phyloP scores from a whole-genome alignment of 2,113 vertebrate genomes.

The Pelmatolapia mariae region DNA sequence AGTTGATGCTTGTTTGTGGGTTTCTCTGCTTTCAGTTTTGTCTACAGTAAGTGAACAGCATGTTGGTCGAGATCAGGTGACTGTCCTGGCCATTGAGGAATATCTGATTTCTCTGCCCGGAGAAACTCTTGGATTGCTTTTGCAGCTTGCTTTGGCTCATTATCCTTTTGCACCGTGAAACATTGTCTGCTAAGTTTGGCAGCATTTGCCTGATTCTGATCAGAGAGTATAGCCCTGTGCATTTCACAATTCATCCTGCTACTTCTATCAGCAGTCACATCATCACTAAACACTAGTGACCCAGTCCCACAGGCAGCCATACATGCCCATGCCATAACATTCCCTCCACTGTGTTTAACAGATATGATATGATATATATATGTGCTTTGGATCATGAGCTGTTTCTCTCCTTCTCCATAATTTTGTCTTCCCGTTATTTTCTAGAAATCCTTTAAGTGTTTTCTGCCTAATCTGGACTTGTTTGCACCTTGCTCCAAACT shows the following conservation, averaged over 20 bases:
- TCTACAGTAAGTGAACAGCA: neutral
- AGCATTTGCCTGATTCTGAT: neutral
- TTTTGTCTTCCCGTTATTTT: neutral
- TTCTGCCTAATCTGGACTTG: neutral
- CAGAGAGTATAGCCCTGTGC: neutral
- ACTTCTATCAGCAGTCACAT: neutral
- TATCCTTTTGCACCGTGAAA: neutral
- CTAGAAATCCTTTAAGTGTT: neutral
- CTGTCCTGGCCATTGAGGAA: neutral
- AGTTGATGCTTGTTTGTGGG: neutral
- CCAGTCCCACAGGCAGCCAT: neutral
- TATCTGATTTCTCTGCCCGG: neutral
- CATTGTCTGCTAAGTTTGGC: neutral
- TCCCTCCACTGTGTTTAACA: neutral
- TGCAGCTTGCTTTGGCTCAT: neutral
- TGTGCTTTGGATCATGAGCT: neutral
- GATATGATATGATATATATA: neutral
- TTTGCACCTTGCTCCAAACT: neutral
- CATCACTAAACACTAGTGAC: neutral
- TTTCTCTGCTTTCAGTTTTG: neutral
- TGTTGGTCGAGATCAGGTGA: neutral
- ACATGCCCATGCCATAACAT: neutral
- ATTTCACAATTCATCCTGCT: neutral
- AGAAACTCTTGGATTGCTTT: neutral
- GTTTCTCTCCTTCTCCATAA: neutral